Evolutionary conservation across 2,797 vertebrate species (phyloP).

Genomic region (Sebastes wilsoni): DNA sequence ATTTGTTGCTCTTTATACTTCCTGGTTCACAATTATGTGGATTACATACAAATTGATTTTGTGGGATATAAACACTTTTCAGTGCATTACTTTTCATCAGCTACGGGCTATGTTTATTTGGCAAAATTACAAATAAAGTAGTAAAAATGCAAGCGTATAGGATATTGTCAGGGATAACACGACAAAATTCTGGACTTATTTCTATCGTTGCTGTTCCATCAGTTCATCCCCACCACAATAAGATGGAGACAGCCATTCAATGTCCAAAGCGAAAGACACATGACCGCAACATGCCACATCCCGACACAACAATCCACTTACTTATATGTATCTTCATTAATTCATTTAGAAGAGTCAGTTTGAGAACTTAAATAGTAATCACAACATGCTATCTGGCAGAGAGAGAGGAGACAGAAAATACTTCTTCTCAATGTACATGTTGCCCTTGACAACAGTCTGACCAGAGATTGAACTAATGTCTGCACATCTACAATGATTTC

Average conservation of each 20-base stretch:
- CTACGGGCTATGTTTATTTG: neutral
- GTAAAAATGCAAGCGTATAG: neutral
- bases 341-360: neutral
- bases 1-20: too few relatives aligned
- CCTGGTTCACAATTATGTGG: fast-evolving
- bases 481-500: slow-evolving; percentile 38
- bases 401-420: neutral
- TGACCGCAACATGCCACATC: neutral
- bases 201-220: neutral
- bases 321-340: neutral
- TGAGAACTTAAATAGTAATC: neutral
- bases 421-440: neutral
- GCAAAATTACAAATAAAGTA: neutral
- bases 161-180: neutral
- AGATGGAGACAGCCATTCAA: neutral
- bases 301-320: neutral
- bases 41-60: too few relatives aligned
- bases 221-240: neutral
- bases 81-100: too few relatives aligned
- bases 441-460: neutral
- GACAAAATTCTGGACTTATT: neutral
- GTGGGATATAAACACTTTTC: too few relatives aligned
- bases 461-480: slow-evolving; percentile 17
- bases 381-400: neutral
- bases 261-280: neutral